A percentile compares a stretch with the other conserved stretches of the same genome.
Conservation (phyloP, 1,140 invertebrate species). For the Drosophila kurseongensis region DNA sequence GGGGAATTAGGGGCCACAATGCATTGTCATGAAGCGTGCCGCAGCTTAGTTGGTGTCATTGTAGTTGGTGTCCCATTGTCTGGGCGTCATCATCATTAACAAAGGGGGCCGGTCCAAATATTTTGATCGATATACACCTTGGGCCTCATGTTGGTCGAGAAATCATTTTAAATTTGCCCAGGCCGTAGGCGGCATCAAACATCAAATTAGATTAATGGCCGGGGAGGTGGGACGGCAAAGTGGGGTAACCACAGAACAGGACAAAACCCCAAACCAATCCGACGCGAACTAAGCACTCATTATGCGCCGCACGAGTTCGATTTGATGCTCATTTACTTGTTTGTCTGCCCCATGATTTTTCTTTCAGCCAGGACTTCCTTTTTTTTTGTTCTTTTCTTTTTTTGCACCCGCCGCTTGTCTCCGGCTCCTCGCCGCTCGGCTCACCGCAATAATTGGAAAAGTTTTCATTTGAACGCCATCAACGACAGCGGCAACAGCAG, state of each 20-base stretch:
- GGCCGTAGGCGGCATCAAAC: slow-evolving; percentile 5
- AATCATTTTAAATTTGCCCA: slow-evolving; percentile 59
- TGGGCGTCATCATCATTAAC: slow-evolving; percentile 74
- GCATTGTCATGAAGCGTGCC: slow-evolving; percentile 61
- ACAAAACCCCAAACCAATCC: slow-evolving; percentile 19
- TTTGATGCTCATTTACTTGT: slow-evolving; percentile 81
- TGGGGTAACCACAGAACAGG: slow-evolving; percentile 5
- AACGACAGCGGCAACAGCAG: slow-evolving; percentile 68
- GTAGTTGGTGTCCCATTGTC: slow-evolving; percentile 45
- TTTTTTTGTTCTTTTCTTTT: slow-evolving; percentile 11
- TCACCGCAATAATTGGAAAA: slow-evolving; percentile 82
- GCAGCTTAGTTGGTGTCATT: slow-evolving; percentile 71
- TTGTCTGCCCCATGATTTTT: slow-evolving; percentile 68
- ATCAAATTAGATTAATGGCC: slow-evolving; percentile 78
- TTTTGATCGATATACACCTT: slow-evolving; percentile 76
- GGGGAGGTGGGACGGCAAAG: slow-evolving; percentile 23
- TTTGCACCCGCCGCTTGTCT: slow-evolving; percentile 25
- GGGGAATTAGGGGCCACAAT: slow-evolving; percentile 27
- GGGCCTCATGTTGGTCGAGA: slow-evolving; percentile 21
- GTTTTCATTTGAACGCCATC: slow-evolving; percentile 82
- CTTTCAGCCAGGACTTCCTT: slow-evolving; percentile 53
- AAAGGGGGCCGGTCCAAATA: slow-evolving; percentile 19
- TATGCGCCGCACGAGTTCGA: slow-evolving; percentile 80
- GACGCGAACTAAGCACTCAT: slow-evolving; percentile 54
- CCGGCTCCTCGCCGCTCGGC: slow-evolving; percentile 35